These are phyloP conservation scores for Thrips palmi DNA, from an alignment of 1,140 invertebrate species.

Conservation along the genomic window DNA sequence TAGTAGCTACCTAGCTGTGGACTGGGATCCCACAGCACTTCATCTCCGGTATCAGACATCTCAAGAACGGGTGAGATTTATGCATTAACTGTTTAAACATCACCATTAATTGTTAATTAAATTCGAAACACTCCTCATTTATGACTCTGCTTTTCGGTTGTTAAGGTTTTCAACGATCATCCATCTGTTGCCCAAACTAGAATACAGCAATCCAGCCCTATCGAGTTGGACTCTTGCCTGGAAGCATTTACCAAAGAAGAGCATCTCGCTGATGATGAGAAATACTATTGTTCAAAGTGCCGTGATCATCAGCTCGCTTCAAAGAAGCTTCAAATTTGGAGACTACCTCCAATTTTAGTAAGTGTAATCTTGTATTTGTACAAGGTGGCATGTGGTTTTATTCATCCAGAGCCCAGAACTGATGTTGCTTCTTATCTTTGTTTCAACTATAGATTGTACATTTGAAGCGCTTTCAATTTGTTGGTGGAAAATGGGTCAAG, in stretches of 20 bases:
- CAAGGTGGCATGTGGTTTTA: neutral
- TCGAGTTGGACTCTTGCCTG: constrained; percentile 61
- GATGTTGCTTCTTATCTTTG: neutral
- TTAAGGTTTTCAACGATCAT: constrained; percentile 49
- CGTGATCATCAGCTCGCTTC: constrained; percentile 61
- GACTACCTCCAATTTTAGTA: constrained; percentile 67
- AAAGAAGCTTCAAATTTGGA: constrained; percentile 81
- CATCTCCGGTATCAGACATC: constrained; percentile 72
- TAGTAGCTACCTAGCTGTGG: constrained; percentile 43
- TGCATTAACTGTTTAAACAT: constrained; percentile 1
- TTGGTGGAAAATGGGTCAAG: constrained; percentile 81
- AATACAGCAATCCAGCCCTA: constrained; percentile 51
- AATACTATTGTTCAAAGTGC: constrained; percentile 69
- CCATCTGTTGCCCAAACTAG: constrained; percentile 44
- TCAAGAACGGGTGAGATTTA: constrained; percentile 43
- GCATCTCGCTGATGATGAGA: constrained; percentile 52
- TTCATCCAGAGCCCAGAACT: neutral
- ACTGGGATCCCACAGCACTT: constrained; percentile 80
- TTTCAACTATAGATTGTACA: constrained; percentile 51
- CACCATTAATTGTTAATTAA: neutral
- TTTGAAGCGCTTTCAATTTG: constrained; percentile 73
- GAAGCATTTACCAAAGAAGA: constrained; percentile 73
- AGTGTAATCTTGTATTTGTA: constrained; percentile 17
- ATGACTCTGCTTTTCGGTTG: no score
- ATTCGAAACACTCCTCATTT: no score